Conservation (phyloP, 2,888 invertebrate genomes). For the Tillus elongatus region DNA sequence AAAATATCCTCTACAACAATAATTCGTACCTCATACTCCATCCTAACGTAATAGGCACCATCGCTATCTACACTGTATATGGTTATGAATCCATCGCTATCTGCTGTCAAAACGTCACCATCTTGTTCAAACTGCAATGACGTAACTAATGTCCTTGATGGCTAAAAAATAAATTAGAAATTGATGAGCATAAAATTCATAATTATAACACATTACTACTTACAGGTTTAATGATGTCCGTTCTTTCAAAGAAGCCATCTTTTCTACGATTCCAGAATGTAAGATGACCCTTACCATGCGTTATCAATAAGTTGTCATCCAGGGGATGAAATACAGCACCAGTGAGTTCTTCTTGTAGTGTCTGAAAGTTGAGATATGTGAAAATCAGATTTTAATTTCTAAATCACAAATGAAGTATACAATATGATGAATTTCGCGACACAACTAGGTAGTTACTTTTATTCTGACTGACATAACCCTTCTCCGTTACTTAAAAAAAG, state of each 20-base stretch:
- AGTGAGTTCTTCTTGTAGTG: slow-evolving; percentile 77
- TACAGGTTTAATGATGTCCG: slow-evolving; percentile 80
- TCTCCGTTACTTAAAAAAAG: too few relatives aligned
- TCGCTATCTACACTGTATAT: slow-evolving; percentile 84
- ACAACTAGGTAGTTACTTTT: too few relatives aligned
- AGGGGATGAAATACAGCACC: slow-evolving; percentile 86
- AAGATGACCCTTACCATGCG: slow-evolving; percentile 83
- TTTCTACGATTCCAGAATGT: slow-evolving; percentile 89
- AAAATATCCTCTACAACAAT: too few relatives aligned
- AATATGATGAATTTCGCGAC: too few relatives aligned
- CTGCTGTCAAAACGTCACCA: slow-evolving; percentile 87
- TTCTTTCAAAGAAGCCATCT: slow-evolving; percentile 83
- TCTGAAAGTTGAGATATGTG: too few relatives aligned
- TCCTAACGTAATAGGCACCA: slow-evolving; percentile 79
- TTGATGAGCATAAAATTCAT: slow-evolving; percentile 2
- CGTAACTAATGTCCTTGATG: slow-evolving; percentile 74
- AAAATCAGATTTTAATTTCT: too few relatives aligned
- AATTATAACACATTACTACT: slow-evolving; percentile 18
- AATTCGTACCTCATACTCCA: slow-evolving; percentile 81
- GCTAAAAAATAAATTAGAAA: slow-evolving; percentile 46
- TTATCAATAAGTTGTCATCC: slow-evolving; percentile 84
- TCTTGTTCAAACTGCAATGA: slow-evolving; percentile 84
- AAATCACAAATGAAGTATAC: slow-evolving; percentile 19
- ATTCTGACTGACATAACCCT: too few relatives aligned
- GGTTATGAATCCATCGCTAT: slow-evolving; percentile 85